These are phyloP conservation scores for Cebidichthys violaceus DNA, from an alignment of 2,113 vertebrate species.

Conservation along the genomic window DNA sequence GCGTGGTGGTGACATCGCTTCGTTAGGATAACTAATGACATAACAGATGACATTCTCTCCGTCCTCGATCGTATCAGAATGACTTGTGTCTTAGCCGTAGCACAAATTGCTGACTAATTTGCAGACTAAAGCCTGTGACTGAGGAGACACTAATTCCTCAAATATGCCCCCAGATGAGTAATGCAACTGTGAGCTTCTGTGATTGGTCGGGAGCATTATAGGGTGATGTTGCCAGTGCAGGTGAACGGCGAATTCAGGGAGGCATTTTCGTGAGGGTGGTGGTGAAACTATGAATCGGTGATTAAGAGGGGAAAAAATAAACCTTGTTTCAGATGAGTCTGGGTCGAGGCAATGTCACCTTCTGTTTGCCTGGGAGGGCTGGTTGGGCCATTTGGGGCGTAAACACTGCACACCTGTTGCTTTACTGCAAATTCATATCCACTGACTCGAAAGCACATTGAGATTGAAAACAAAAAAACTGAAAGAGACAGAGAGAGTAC, in stretches of 20 bases:
- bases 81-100: slow-evolving; percentile 12
- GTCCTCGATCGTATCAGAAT: slow-evolving; percentile 3
- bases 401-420: slow-evolving; percentile 51
- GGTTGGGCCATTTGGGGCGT: not conserved
- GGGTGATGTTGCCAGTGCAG: not conserved
- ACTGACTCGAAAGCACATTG: slow-evolving; percentile 41
- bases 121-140: slow-evolving; percentile 27
- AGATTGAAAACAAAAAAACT: slow-evolving; percentile 38
- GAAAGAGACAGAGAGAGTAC: slow-evolving; percentile 26
- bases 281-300: not conserved
- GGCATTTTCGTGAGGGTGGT: not conserved
- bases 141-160: slow-evolving; percentile 28
- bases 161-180: slow-evolving; percentile 14
- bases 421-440: slow-evolving; percentile 3
- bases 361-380: slow-evolving; percentile 24
- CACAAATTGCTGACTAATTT: slow-evolving; percentile 35
- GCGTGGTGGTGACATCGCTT: not conserved
- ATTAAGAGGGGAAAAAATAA: not conserved
- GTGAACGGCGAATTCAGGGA: slow-evolving; percentile 12
- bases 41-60: slow-evolving; percentile 10
- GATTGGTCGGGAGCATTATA: not conserved
- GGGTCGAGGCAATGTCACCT: slow-evolving; percentile 7
- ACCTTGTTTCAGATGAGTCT: not conserved
- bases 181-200: not conserved
- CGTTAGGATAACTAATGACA: slow-evolving; percentile 1